These are phyloP conservation scores for Drosophila erecta DNA, from an alignment of 1,140 invertebrate species.

Conservation along the genomic window DNA sequence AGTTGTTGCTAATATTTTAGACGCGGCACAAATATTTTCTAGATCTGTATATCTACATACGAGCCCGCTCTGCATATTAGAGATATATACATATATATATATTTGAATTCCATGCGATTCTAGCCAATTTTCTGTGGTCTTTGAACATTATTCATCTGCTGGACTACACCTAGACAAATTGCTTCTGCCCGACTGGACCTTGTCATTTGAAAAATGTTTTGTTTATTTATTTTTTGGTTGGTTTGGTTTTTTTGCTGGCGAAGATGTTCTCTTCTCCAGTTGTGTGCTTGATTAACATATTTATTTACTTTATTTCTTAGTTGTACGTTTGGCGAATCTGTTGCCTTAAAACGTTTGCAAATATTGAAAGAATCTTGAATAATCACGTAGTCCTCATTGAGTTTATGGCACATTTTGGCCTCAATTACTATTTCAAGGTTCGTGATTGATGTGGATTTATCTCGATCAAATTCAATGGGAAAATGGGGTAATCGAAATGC, in stretches of 20 bases:
- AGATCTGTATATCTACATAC: conserved; percentile 25
- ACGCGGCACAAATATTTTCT: conserved; percentile 54
- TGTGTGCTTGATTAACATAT: conserved; percentile 30
- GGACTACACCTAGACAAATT: conserved; percentile 51
- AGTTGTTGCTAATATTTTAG: conserved; percentile 74
- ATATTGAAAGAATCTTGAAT: conserved; percentile 26
- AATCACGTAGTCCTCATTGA: conserved; percentile 41
- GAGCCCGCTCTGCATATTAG: conserved; percentile 2
- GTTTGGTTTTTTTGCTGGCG: neutral
- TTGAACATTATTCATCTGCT: conserved; percentile 36
- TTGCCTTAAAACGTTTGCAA: conserved; percentile 15
- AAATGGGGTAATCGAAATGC: conserved; percentile 1
- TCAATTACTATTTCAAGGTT: conserved; percentile 38
- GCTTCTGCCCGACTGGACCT: conserved; percentile 18
- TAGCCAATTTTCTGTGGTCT: conserved; percentile 13
- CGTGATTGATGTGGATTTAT: conserved; percentile 26
- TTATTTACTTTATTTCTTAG: no score
- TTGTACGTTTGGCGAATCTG: conserved; percentile 4
- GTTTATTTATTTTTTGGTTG: conserved; percentile 20
- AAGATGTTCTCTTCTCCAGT: conserved; percentile 18
- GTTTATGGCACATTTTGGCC: conserved; percentile 21
- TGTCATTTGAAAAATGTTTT: conserved; percentile 41
- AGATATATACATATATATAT: conserved; percentile 25
- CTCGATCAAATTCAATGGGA: conserved; percentile 10
- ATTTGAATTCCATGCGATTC: conserved; percentile 58